Conservation (phyloP, 2,888 invertebrate genomes). For the Lamellibrachia columna region DNA sequence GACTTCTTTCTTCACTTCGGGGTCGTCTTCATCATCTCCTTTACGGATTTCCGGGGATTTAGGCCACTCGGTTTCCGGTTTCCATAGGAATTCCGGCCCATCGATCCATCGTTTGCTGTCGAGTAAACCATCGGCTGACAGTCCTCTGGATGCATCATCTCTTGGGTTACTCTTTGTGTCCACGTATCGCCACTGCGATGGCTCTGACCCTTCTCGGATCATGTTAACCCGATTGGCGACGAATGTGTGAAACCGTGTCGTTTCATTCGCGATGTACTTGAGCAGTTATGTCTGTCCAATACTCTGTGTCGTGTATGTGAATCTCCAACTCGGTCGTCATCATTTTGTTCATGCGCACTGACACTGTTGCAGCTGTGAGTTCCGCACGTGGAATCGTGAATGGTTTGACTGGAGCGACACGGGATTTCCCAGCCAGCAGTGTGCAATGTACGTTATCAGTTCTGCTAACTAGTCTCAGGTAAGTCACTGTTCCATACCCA, state of each 20-base stretch:
- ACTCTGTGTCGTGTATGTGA: no score
- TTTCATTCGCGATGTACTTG: conserved; percentile 33
- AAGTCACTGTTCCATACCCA: no score
- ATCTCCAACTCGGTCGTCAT: no score
- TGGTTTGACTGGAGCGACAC: no score
- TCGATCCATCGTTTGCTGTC: conserved; percentile 29
- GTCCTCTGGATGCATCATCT: conserved; percentile 42
- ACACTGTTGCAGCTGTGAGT: no score
- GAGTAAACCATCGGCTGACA: conserved; percentile 27
- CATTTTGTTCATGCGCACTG: no score
- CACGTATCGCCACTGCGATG: conserved; percentile 42
- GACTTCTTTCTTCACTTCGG: conserved; percentile 31
- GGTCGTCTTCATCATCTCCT: conserved; percentile 24
- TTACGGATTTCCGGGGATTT: neutral
- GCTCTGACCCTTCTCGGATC: conserved; percentile 37
- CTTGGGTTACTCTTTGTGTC: conserved; percentile 41
- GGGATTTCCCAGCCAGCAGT: no score
- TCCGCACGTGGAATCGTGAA: no score
- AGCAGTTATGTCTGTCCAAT: no score
- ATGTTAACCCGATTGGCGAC: conserved; percentile 45
- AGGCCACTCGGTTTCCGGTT: neutral
- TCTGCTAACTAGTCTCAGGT: no score
- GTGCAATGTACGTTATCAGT: no score
- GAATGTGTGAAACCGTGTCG: conserved; percentile 42
- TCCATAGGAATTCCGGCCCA: conserved; percentile 35